These are phyloP conservation scores for Micromussa lordhowensis DNA, from an alignment of 92 coral and sea anemone genomes.

Conservation along the genomic window DNA sequence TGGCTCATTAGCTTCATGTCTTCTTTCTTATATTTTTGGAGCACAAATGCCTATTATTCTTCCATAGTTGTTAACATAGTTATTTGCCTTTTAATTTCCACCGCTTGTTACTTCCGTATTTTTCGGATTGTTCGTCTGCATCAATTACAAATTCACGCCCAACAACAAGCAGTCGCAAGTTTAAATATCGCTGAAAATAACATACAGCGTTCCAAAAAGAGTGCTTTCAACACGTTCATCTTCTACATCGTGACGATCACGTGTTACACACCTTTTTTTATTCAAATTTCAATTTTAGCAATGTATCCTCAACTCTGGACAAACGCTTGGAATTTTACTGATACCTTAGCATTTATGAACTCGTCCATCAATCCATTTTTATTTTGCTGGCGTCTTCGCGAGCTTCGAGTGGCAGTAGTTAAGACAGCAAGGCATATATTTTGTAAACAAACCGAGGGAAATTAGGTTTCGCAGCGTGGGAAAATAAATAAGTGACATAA, in stretches of 20 bases:
- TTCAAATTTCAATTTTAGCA: not conserved
- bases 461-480: too few species aligned
- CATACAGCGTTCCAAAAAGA: not conserved
- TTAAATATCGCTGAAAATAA: not conserved
- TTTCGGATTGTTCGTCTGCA: not conserved
- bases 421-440: not conserved
- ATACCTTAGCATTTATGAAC: not conserved
- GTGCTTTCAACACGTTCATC: slow-evolving; percentile 1
- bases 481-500: too few species aligned
- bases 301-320: not conserved
- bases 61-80: not conserved
- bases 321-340: not conserved
- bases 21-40: not conserved
- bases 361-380: slow-evolving; percentile 8
- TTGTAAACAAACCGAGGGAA: not conserved
- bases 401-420: not conserved
- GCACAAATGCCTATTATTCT: not conserved
- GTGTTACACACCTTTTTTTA: slow-evolving; percentile 10
- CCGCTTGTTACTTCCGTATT: not conserved
- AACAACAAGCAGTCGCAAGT: slow-evolving; percentile 2
- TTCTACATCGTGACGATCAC: not conserved
- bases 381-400: slow-evolving; percentile 13
- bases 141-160: not conserved
- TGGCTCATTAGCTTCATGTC: not conserved
- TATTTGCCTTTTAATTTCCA: not conserved